These are phyloP conservation scores for Oncorhynchus tshawytscha DNA, from an alignment of 2,113 vertebrate genomes.

Conservation along the genomic window DNA sequence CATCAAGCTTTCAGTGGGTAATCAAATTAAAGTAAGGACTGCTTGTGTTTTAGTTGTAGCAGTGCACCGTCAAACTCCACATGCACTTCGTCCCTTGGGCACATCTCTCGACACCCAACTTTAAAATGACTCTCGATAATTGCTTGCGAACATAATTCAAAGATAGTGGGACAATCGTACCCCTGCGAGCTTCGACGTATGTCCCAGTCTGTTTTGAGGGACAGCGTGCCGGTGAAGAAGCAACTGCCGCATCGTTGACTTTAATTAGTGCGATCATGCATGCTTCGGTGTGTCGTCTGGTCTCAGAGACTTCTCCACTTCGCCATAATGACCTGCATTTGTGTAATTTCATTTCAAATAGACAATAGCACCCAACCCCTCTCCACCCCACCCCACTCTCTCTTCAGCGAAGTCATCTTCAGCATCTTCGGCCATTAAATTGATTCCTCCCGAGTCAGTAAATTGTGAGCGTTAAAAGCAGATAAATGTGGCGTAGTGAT, in stretches of 20 bases:
- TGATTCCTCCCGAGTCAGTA: constrained; percentile 12
- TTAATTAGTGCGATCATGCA: constrained; percentile 49
- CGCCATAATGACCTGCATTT: constrained; percentile 47
- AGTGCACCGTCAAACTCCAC: neutral
- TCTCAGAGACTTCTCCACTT: constrained; percentile 14
- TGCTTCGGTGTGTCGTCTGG: constrained; percentile 35
- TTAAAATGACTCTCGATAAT: constrained; percentile 16
- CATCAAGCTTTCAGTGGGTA: constrained; percentile 48
- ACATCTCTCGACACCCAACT: constrained; percentile 14
- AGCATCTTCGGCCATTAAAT: neutral
- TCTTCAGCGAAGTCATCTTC: neutral
- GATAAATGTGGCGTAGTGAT: constrained; percentile 6
- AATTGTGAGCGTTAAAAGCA: constrained; percentile 24
- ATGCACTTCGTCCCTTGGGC: constrained; percentile 14
- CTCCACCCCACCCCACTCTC: neutral
- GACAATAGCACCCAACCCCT: neutral
- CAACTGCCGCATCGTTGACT: constrained; percentile 25
- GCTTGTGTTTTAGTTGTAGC: too few species aligned
- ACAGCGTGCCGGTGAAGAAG: constrained; percentile 8
- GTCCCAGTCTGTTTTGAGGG: constrained; percentile 34
- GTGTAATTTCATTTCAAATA: neutral
- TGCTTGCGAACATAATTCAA: constrained; percentile 18
- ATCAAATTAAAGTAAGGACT: constrained; percentile 62
- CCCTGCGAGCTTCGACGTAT: neutral
- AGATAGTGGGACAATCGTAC: constrained; percentile 28